Percentiles rank a stretch among this genome's conserved stretches.
phyloP scores from a whole-genome alignment of 2,797 vertebrate genomes.

The Arremon aurantiirostris region DNA sequence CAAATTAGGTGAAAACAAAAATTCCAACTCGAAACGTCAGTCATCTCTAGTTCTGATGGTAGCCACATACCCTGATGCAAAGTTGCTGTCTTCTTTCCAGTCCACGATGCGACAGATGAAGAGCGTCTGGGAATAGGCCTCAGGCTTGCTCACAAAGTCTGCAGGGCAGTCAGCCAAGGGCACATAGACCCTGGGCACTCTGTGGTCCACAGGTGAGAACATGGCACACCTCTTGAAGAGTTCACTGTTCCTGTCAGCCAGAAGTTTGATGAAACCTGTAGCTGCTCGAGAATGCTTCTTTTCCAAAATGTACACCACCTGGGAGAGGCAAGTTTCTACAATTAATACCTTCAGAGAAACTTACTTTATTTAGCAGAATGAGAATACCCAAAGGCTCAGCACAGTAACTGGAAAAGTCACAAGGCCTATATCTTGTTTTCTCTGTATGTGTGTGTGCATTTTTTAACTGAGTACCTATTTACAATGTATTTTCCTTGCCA shows the following conservation, averaged over 20 bases:
- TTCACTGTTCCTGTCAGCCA: slow-evolving; percentile 86
- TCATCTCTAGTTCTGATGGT: background rate
- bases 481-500: slow-evolving; percentile 33
- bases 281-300: slow-evolving; percentile 92
- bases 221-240: slow-evolving; percentile 84
- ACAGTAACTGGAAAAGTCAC: background rate
- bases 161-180: slow-evolving; percentile 87
- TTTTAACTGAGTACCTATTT: background rate
- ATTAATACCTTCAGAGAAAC: background rate
- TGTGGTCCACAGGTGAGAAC: slow-evolving; percentile 94
- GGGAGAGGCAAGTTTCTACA: background rate
- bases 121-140: slow-evolving; percentile 84
- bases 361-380: background rate
- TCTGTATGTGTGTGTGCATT: background rate
- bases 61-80: slow-evolving; percentile 88
- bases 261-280: slow-evolving; percentile 89
- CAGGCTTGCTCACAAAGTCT: slow-evolving; percentile 82
- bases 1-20: background rate
- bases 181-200: slow-evolving; percentile 90
- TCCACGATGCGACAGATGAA: slow-evolving; percentile 92
- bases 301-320: slow-evolving; percentile 95
- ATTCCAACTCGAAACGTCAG: background rate
- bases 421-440: background rate
- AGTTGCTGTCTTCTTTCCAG: slow-evolving; percentile 90
- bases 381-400: background rate